phyloP scores from a whole-genome alignment of 1,140 invertebrate genomes.

The Drosophila jambulina region DNA sequence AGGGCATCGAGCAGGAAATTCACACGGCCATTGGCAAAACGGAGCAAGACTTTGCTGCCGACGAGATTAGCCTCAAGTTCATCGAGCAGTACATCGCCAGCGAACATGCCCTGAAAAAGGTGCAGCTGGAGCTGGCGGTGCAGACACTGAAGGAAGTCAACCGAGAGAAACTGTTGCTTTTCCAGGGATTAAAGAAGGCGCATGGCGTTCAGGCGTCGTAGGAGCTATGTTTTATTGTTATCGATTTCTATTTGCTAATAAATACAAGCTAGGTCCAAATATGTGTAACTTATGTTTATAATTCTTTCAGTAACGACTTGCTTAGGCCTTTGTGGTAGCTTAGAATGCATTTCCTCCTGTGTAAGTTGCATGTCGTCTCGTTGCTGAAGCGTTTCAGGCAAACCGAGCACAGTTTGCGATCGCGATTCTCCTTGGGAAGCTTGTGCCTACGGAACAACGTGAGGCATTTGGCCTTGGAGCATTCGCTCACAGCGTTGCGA shows the following conservation, averaged over 20 bases:
- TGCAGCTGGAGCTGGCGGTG: conserved; percentile 88
- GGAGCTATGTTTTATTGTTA: conserved; percentile 52
- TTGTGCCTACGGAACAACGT: conserved; percentile 2
- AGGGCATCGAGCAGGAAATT: conserved; percentile 71
- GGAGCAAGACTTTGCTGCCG: conserved; percentile 73
- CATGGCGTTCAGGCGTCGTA: conserved; percentile 86
- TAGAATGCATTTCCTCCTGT: conserved; percentile 38
- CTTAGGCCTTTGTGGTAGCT: conserved; percentile 13
- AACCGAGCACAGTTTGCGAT: conserved; percentile 31
- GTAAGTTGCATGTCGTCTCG: conserved; percentile 5
- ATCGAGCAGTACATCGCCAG: conserved; percentile 87
- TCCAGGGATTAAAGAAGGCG: conserved; percentile 87
- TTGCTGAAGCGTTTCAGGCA: conserved; percentile 41
- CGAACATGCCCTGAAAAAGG: conserved; percentile 87
- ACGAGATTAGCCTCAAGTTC: conserved; percentile 86
- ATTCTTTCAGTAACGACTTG: background rate
- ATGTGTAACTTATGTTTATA: background rate
- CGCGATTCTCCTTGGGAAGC: background rate
- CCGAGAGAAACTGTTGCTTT: conserved; percentile 86
- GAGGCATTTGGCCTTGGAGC: conserved; percentile 20
- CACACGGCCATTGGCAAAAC: conserved; percentile 77
- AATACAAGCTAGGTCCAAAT: conserved; percentile 21
- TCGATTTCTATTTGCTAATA: conserved; percentile 34
- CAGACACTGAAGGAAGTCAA: conserved; percentile 88
- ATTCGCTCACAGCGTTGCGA: conserved; percentile 2